phyloP scores from a whole-genome alignment of 2,113 vertebrate genomes.

The Engystomops pustulosus region DNA sequence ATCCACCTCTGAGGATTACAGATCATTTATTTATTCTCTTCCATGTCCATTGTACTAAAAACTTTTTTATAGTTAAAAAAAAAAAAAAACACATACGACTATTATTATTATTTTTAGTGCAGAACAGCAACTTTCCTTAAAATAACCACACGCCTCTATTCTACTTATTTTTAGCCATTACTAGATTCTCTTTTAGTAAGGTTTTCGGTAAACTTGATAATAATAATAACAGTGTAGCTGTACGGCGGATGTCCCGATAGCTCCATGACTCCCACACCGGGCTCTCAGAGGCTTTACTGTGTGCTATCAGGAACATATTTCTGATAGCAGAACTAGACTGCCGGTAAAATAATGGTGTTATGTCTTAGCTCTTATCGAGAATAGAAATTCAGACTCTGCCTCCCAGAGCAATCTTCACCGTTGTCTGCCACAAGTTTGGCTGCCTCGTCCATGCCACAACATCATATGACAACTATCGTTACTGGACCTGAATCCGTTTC shows the following conservation, averaged over 20 bases:
- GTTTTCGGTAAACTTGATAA: not conserved
- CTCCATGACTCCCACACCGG: conserved; percentile 38
- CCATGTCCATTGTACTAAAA: too few relatives aligned
- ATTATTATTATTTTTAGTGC: too few relatives aligned
- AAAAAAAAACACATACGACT: too few relatives aligned
- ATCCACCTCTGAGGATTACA: too few relatives aligned
- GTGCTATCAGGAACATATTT: conserved; percentile 55
- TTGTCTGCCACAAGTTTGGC: not conserved
- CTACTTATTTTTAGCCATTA: not conserved
- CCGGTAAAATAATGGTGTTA: conserved; percentile 32
- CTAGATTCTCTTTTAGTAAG: not conserved
- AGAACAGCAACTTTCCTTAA: too few relatives aligned
- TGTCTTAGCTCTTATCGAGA: conserved; percentile 39
- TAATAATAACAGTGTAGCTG: too few relatives aligned
- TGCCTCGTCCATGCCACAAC: not conserved
- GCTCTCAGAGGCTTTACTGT: conserved; percentile 24
- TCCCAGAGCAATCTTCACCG: not conserved
- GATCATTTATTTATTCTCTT: too few relatives aligned
- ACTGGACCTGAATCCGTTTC: not conserved
- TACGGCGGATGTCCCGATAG: not conserved
- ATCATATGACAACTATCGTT: not conserved
- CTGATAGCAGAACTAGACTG: conserved; percentile 1
- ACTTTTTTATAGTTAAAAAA: too few relatives aligned
- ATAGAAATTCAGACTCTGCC: conserved; percentile 5
- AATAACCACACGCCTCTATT: too few relatives aligned